phyloP scores from a whole-genome alignment of 2,113 vertebrate genomes.

The Labeo catla region DNA sequence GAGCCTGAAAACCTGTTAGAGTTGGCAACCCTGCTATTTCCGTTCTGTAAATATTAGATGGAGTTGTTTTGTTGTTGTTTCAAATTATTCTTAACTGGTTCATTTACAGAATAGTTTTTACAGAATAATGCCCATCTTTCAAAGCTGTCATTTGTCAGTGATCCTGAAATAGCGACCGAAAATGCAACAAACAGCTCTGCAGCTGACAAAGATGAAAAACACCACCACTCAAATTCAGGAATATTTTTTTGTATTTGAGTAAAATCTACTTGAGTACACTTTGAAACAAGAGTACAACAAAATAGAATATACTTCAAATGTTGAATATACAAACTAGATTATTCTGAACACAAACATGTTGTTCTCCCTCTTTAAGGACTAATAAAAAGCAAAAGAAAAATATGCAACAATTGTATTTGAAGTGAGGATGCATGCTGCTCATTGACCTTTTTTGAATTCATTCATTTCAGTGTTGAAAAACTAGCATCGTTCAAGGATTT shows the following conservation, averaged over 20 bases:
- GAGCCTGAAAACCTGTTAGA: too few relatives aligned
- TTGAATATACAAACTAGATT: conserved; percentile 92
- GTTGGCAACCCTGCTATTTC: too few relatives aligned
- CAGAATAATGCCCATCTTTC: not conserved
- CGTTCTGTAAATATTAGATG: too few relatives aligned
- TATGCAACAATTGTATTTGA: not conserved
- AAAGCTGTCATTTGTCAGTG: not conserved
- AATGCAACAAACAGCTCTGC: not conserved
- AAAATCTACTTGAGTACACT: conserved; percentile 98
- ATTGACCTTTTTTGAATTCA: conserved; percentile 24
- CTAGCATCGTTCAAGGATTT: not conserved
- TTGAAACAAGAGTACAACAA: conserved; percentile 99
- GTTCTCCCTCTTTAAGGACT: conserved; percentile 72
- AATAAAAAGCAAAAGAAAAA: conserved; percentile 23
- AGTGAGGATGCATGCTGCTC: not conserved
- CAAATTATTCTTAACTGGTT: too few relatives aligned
- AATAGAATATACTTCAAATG: conserved; percentile 98
- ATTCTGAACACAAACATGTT: conserved; percentile 86
- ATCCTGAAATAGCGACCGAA: not conserved
- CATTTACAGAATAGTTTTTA: too few relatives aligned
- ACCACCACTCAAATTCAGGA: not conserved
- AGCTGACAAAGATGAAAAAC: not conserved
- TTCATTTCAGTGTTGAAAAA: not conserved
- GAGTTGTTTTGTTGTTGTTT: too few relatives aligned
- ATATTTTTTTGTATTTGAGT: conserved; percentile 49